These are phyloP conservation scores for Cryptotermes secundus DNA, from an alignment of 1,140 invertebrate species.

Conservation along the genomic window DNA sequence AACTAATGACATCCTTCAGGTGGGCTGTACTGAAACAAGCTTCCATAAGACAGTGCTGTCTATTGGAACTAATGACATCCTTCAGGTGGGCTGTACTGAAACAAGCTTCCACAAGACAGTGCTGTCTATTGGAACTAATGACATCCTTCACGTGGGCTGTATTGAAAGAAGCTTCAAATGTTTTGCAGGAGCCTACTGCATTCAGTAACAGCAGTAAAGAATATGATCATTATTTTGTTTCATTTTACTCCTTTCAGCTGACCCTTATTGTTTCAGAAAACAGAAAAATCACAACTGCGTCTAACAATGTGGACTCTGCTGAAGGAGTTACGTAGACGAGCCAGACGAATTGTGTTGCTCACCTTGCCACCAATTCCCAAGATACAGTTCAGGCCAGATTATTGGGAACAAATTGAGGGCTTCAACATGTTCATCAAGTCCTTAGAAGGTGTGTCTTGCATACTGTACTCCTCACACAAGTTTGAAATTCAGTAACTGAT, in stretches of 20 bases:
- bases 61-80: constrained; percentile 15
- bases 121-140: background rate
- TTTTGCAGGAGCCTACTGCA: no score
- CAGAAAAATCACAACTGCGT: no score
- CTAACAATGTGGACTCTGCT: background rate
- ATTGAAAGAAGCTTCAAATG: background rate
- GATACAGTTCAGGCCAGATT: background rate
- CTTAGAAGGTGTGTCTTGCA: background rate
- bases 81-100: no score
- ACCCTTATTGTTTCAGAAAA: no score
- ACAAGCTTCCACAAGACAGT: no score
- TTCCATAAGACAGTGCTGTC: background rate
- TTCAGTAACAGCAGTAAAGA: no score
- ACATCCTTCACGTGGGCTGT: background rate
- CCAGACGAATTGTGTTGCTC: background rate
- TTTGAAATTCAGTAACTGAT: no score
- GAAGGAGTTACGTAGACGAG: background rate
- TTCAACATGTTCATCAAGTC: background rate
- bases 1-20: constrained; percentile 16
- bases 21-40: no score
- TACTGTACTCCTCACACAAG: no score
- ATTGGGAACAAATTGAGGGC: background rate
- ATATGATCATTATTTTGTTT: no score
- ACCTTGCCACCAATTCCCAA: constrained; percentile 19
- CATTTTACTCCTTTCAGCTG: no score